Conservation (phyloP, 2,888 invertebrate species). For the Muschampia plurimacula region DNA sequence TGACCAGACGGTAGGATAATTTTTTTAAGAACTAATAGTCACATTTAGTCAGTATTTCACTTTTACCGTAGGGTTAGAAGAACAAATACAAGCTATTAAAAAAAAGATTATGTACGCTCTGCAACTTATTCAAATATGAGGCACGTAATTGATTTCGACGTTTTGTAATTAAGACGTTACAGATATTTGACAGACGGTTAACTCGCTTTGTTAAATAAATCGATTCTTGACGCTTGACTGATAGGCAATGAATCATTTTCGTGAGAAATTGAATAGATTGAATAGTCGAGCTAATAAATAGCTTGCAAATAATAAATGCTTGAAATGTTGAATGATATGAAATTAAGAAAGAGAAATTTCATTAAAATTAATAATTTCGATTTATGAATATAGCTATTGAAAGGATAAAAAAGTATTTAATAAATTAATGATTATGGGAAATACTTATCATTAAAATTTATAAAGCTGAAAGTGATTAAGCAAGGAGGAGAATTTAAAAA, state of each 20-base stretch:
- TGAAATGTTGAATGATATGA: background rate
- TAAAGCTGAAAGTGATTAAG: background rate
- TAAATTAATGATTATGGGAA: background rate
- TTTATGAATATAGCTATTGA: background rate
- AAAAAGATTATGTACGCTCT: conserved; percentile 18
- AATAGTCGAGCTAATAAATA: background rate
- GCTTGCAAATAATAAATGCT: conserved; percentile 10
- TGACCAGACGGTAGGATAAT: no score
- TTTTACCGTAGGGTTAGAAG: background rate
- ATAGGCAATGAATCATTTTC: conserved; percentile 48
- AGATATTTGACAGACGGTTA: conserved; percentile 63
- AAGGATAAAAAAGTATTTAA: background rate
- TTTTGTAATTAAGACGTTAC: conserved; percentile 68
- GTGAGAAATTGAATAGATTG: conserved; percentile 43
- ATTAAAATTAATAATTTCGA: background rate
- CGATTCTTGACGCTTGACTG: conserved; percentile 70
- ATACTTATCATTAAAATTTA: background rate
- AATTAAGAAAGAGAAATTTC: background rate
- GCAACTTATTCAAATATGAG: conserved; percentile 73
- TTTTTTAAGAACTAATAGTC: no score
- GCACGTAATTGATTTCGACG: conserved; percentile 78
- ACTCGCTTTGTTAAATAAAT: conserved; percentile 38
- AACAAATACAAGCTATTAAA: background rate
- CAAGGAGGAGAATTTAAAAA: background rate
- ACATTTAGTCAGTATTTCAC: no score